Percentiles rank a stretch among this genome's conserved stretches.
Evolutionary conservation across 2,113 vertebrate species (phyloP).

Genomic region (Pachyramphus minor): DNA sequence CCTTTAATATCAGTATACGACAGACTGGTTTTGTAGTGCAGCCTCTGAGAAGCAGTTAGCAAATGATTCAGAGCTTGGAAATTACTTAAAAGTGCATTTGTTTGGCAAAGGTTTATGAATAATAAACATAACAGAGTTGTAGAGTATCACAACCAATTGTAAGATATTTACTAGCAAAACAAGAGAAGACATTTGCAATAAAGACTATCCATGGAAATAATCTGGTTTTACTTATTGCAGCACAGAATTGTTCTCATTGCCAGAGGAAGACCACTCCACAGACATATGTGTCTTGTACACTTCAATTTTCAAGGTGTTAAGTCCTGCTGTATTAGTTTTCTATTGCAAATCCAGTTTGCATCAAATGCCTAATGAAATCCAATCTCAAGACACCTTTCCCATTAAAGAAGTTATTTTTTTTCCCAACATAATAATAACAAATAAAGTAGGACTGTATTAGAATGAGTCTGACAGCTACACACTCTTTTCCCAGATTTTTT

Average conservation of each 20-base stretch:
- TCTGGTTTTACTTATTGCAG: background rate
- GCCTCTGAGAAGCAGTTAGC: background rate
- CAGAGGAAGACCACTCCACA: background rate
- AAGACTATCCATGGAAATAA: background rate
- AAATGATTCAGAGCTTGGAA: background rate
- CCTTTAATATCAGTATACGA: background rate
- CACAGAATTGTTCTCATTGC: background rate
- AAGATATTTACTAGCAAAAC: background rate
- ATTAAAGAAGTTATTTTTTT: background rate
- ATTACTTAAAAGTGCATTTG: background rate
- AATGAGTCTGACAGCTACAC: background rate
- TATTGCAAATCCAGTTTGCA: background rate
- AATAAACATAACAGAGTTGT: background rate
- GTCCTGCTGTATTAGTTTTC: background rate
- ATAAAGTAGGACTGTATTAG: background rate
- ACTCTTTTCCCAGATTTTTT: background rate
- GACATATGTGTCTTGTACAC: background rate
- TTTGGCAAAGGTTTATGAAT: background rate
- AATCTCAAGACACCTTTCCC: background rate
- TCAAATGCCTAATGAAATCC: background rate
- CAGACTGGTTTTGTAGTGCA: background rate
- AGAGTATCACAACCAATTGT: background rate
- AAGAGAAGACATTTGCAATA: background rate
- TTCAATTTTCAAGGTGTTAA: background rate
- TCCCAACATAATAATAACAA: background rate